Percentiles rank a stretch among this genome's conserved stretches.
Evolutionary conservation across 2,888 invertebrate species (phyloP).

Genomic region (Danaus chrysippus): DNA sequence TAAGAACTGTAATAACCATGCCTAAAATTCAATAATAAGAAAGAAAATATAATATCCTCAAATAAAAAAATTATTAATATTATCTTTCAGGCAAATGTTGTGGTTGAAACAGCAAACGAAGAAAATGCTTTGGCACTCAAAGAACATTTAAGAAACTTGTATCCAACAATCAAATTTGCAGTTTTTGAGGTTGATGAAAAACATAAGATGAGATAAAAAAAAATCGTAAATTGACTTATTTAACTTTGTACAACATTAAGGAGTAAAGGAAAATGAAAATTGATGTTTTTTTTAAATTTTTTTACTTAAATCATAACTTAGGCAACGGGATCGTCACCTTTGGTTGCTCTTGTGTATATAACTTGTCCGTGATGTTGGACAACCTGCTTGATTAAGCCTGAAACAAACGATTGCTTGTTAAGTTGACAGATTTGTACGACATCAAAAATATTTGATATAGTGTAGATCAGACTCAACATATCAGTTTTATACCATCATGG

Average conservation of each 20-base stretch:
- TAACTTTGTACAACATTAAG: slow-evolving; percentile 23
- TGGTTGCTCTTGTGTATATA: slow-evolving; percentile 97
- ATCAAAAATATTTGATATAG: not conserved
- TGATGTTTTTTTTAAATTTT: slow-evolving; percentile 55
- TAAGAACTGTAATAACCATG: no score
- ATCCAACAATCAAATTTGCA: slow-evolving; percentile 59
- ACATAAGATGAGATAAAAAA: slow-evolving; percentile 40
- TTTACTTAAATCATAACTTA: slow-evolving; percentile 77
- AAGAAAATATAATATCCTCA: no score
- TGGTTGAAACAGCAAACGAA: slow-evolving; percentile 65
- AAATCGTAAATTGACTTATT: not conserved
- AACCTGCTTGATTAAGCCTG: slow-evolving; percentile 96
- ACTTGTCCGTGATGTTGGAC: slow-evolving; percentile 97
- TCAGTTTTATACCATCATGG: slow-evolving; percentile 74
- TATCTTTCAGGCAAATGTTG: slow-evolving; percentile 60
- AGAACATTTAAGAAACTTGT: slow-evolving; percentile 53
- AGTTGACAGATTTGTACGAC: slow-evolving; percentile 4
- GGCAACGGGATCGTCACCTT: slow-evolving; percentile 92
- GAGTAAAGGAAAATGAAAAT: slow-evolving; percentile 25
- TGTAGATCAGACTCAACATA: slow-evolving; percentile 80
- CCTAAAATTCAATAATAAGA: no score
- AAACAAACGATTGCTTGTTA: slow-evolving; percentile 33
- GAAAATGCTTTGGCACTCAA: slow-evolving; percentile 58
- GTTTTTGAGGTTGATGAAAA: slow-evolving; percentile 55
- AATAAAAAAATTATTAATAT: not conserved